Conservation (phyloP, 2,797 vertebrate genomes). For the Poeciliopsis paucimaculata region DNA sequence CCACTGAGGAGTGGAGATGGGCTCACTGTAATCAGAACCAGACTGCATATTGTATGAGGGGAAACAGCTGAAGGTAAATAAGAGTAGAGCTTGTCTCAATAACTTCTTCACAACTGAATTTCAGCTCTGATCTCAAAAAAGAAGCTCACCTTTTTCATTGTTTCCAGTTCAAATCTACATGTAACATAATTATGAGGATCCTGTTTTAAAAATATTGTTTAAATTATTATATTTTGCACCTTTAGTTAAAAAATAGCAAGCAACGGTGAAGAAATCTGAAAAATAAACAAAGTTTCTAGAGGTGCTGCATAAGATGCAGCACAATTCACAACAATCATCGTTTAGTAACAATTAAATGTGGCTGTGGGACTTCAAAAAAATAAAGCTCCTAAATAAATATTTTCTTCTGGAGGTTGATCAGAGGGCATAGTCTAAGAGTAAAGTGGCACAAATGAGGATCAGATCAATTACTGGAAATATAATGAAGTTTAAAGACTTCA, state of each 20-base stretch:
- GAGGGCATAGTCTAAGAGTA: not conserved
- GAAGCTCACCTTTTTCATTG: not conserved
- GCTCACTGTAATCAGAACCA: conserved; percentile 67
- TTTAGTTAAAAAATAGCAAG: not conserved
- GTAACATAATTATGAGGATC: not conserved
- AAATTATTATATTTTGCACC: not conserved
- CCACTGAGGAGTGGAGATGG: conserved; percentile 59
- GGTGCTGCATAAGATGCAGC: too few relatives aligned
- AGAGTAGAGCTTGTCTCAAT: conserved; percentile 3
- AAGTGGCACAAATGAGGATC: not conserved
- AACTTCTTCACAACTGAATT: not conserved
- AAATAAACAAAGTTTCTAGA: not conserved
- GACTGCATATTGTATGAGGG: conserved; percentile 20
- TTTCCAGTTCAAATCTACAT: not conserved
- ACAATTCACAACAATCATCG: not conserved
- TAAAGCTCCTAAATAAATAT: not conserved
- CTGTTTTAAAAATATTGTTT: not conserved
- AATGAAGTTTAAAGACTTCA: too few relatives aligned
- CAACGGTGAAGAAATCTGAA: not conserved
- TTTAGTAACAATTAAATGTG: not conserved
- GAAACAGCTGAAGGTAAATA: conserved; percentile 7
- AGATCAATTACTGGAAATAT: not conserved
- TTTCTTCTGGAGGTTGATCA: too few relatives aligned
- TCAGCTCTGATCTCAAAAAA: not conserved
- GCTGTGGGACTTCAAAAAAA: not conserved